These are phyloP conservation scores for Podabrus alpinus DNA, from an alignment of 2,888 invertebrate species.

Conservation along the genomic window DNA sequence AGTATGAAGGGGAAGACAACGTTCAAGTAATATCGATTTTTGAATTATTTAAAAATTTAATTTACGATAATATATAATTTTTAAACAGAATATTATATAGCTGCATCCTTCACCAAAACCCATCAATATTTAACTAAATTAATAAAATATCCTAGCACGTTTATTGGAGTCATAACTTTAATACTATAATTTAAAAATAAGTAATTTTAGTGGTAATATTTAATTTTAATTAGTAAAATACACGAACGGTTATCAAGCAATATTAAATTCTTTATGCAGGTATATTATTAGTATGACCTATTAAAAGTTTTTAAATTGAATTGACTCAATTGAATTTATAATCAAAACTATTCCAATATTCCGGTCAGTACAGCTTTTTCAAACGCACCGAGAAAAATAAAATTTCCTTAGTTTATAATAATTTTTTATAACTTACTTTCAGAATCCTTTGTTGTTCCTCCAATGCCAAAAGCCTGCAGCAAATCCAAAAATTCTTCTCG, in stretches of 20 bases:
- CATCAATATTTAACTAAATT: neutral
- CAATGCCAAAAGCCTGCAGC: too few relatives aligned
- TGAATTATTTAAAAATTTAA: constrained; percentile 31
- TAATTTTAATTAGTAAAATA: neutral
- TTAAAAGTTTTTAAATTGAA: neutral
- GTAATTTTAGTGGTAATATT: neutral
- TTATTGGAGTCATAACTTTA: neutral
- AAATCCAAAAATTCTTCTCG: neutral
- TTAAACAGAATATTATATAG: neutral
- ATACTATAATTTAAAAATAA: neutral
- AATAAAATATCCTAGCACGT: neutral
- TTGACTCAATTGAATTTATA: neutral
- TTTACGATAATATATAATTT: neutral
- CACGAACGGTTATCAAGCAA: neutral
- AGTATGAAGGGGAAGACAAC: constrained; percentile 29
- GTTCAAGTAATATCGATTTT: constrained; percentile 31
- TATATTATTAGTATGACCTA: neutral
- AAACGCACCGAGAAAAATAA: too few relatives aligned
- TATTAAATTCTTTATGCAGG: neutral
- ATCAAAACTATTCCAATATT: too few relatives aligned
- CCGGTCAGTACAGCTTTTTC: too few relatives aligned
- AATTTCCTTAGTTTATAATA: too few relatives aligned
- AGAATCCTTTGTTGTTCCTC: neutral
- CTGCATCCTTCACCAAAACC: neutral
- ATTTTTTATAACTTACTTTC: too few relatives aligned